phyloP scores from a whole-genome alignment of 2,888 invertebrate species.

The Hyles lineata region DNA sequence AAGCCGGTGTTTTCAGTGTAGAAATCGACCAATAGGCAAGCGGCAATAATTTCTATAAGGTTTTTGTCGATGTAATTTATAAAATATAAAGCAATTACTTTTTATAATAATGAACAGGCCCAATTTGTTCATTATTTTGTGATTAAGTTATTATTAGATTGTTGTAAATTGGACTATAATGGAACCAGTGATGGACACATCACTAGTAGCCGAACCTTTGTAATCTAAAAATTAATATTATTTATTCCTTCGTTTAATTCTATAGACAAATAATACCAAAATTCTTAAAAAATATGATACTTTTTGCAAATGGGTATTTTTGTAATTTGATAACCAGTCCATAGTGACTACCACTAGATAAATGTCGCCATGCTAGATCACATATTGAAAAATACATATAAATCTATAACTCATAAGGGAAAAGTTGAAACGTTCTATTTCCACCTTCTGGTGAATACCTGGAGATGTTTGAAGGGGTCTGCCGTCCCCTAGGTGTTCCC shows the following conservation, averaged over 20 bases:
- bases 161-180: constrained; percentile 3
- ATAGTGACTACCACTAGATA: too few species aligned
- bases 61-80: constrained; percentile 12
- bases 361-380: too few species aligned
- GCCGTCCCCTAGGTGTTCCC: constrained; percentile 14
- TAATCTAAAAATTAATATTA: not conserved
- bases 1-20: too few species aligned
- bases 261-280: too few species aligned
- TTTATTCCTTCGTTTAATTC: too few species aligned
- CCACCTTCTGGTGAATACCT: constrained; percentile 7
- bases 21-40: not conserved
- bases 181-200: not conserved
- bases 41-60: not conserved
- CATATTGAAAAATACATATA: too few species aligned
- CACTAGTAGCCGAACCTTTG: not conserved
- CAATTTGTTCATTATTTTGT: constrained; percentile 24
- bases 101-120: not conserved
- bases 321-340: too few species aligned
- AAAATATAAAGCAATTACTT: constrained; percentile 16
- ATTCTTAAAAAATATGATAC: too few species aligned
- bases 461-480: constrained; percentile 9
- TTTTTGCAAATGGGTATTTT: too few species aligned
- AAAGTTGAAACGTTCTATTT: constrained; percentile 4
- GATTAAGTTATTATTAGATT: constrained; percentile 8
- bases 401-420: too few species aligned